Evolutionary conservation across 2,113 vertebrate genomes (phyloP).

Genomic region (Polyodon spathula): DNA sequence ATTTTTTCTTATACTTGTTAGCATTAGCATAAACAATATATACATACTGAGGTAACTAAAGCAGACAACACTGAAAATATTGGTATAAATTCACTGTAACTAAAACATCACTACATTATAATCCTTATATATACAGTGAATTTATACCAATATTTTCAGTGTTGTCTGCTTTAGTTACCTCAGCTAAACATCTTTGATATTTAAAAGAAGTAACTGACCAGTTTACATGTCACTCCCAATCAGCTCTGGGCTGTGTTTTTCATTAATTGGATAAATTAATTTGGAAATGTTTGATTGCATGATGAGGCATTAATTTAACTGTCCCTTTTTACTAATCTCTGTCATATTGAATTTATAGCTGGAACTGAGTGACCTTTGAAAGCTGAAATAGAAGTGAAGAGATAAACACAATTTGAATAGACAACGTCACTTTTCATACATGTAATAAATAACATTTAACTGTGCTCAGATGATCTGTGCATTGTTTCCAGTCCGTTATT

Average conservation of each 20-base stretch:
- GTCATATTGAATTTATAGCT: conserved; percentile 94
- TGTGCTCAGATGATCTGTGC: conserved; percentile 60
- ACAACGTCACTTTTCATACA: conserved; percentile 92
- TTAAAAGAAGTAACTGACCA: conserved; percentile 59
- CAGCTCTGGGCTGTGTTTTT: conserved; percentile 78
- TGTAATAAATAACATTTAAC: conserved; percentile 67
- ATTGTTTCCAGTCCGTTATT: conserved; percentile 42
- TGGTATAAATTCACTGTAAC: conserved; percentile 25
- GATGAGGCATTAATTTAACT: conserved; percentile 79
- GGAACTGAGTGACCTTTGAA: conserved; percentile 94
- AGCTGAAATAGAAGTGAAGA: conserved; percentile 84
- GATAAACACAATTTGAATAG: conserved; percentile 97
- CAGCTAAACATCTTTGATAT: conserved; percentile 28
- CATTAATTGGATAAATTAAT: conserved; percentile 95
- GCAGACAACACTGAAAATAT: conserved; percentile 50
- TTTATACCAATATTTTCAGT: conserved; percentile 43
- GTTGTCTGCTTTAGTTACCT: conserved; percentile 48
- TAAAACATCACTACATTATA: conserved; percentile 25
- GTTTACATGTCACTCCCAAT: conserved; percentile 58
- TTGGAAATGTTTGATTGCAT: conserved; percentile 82
- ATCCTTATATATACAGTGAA: conserved; percentile 14
- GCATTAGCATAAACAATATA: no score
- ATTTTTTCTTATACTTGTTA: no score
- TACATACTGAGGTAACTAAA: conserved; percentile 42
- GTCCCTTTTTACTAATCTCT: conserved; percentile 87